Base-by-base conservation (phyloP, 2,797 vertebrate species). In the Lithobates pipiens region DNA sequence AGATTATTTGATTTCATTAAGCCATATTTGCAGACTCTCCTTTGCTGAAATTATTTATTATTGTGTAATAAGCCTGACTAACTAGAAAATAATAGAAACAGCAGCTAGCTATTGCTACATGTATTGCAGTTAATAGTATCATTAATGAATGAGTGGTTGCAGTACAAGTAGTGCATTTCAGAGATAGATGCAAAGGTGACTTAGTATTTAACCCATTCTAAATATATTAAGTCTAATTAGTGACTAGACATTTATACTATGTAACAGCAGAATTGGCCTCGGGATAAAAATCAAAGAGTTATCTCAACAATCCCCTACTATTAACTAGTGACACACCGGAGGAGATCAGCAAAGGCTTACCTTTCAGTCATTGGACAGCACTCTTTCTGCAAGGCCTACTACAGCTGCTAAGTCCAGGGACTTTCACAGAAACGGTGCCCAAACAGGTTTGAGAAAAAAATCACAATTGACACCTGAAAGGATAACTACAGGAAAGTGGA, bases 321-420 rank as follows among this genome's bases (percentile, higher is more conserved):
- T 83, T 77, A 87, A 78, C 89, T 88, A 90, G 90, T 90, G 88
- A 91, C 90, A 83, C 76, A 90, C 93, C 89, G 87, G 89, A 95
- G 92, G 88, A 94, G 93, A 91, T 90, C 80, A 46, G 90, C 86
- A 89, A 90, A 90, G 73, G 89, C 94, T 96, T 96, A 96, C 96
- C 96, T 96, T 95, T 90, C 90, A 90, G 82, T 87, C 89, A 92
- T 91, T 92, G 93, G 89, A 90, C 89, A 91, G 90, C 90, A 91
- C 90, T 93, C 92, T 88, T 91, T 90, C 91, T 88, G 89, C 90
- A 92, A 93, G 95, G 94, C 95, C 94, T 94, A 91, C 83, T 89
- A 85, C 90, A 89, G 93, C 90, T 91, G 93, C 87, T 91, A 93
- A 88, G 92, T 95, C 94, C 94, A 89, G 90, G 92, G 92, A 91